Conservation (phyloP, 2,113 vertebrate genomes). For the Antennarius striatus region DNA sequence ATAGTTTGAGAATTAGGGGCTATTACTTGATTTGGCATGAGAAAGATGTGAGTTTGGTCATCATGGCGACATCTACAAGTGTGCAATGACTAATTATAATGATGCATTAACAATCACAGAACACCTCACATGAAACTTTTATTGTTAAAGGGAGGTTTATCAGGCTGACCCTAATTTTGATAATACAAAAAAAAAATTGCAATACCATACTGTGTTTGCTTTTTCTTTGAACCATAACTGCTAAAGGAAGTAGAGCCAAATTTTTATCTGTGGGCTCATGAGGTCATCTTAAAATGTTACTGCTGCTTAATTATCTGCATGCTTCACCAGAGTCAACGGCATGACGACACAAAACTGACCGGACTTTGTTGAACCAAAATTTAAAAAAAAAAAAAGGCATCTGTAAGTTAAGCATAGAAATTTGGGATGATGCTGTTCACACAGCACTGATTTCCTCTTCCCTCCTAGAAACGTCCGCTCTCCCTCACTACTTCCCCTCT, state of each 20-base stretch:
- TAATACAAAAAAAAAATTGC: too few relatives aligned
- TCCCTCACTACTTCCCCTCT: conserved; percentile 6
- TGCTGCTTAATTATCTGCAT: conserved; percentile 7
- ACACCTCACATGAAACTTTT: too few relatives aligned
- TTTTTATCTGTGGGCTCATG: neutral
- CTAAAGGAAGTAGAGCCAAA: neutral
- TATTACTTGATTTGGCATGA: too few relatives aligned
- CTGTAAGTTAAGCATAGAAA: neutral
- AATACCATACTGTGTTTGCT: too few relatives aligned
- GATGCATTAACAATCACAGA: too few relatives aligned
- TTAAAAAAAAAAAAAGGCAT: neutral
- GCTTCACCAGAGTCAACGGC: neutral
- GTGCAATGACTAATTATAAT: too few relatives aligned
- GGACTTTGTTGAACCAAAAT: neutral
- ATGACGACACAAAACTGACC: conserved; percentile 1
- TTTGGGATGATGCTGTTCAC: conserved; percentile 42
- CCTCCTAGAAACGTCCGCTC: conserved; percentile 17
- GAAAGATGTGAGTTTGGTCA: too few relatives aligned
- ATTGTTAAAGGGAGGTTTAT: too few relatives aligned
- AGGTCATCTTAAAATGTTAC: conserved; percentile 8
- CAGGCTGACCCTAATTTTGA: too few relatives aligned
- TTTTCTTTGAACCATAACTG: too few relatives aligned
- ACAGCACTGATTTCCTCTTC: conserved; percentile 1
- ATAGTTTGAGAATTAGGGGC: too few relatives aligned
- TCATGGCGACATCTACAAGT: too few relatives aligned